These are phyloP conservation scores for Hydrolagus affinis DNA, from an alignment of 2,113 vertebrate species.

Conservation along the genomic window DNA sequence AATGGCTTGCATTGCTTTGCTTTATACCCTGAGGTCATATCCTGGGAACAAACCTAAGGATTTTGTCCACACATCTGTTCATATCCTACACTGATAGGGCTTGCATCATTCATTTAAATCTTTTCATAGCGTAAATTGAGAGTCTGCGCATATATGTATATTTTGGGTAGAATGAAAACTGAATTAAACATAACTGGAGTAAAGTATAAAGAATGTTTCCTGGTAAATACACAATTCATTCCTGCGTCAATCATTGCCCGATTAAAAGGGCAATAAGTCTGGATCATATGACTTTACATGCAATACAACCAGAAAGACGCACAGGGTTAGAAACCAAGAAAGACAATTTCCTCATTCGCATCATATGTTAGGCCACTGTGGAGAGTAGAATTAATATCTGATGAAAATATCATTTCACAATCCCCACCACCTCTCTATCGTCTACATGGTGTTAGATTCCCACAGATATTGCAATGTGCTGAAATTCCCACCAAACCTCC, in stretches of 20 bases:
- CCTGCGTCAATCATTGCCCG: not conserved
- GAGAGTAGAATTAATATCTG: not conserved
- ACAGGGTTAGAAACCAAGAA: not conserved
- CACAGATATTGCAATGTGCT: not conserved
- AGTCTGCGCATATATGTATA: not conserved
- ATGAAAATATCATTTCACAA: not conserved
- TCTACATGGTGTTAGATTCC: not conserved
- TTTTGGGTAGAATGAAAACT: not conserved
- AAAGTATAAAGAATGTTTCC: not conserved
- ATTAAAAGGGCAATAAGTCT: not conserved
- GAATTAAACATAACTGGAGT: not conserved
- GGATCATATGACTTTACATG: not conserved
- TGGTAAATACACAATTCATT: not conserved
- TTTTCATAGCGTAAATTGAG: not conserved
- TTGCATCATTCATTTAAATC: not conserved
- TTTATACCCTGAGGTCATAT: not conserved
- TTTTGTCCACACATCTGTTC: not conserved
- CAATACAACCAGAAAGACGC: not conserved
- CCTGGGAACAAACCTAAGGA: not conserved
- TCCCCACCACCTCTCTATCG: not conserved
- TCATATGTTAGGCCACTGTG: not conserved
- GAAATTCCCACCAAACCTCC: not conserved
- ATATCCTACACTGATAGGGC: not conserved
- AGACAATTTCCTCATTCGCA: conserved; percentile 15
- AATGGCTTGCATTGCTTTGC: conserved; percentile 7